Conservation (phyloP, 2,113 vertebrate species). For the Ceyx melanurus region DNA sequence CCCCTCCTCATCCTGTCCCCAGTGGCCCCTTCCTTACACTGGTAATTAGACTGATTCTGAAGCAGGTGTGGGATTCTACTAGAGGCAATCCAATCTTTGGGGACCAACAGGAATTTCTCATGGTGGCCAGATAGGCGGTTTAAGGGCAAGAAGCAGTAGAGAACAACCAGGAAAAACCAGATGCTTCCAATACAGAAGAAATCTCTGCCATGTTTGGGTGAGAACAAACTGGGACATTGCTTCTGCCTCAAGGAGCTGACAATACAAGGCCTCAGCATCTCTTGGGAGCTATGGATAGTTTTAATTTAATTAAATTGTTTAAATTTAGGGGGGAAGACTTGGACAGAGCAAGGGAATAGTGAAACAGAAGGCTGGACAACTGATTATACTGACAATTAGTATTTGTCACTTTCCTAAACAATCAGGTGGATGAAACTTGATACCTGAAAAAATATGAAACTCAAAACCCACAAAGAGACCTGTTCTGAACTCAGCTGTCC, state of each 20-base stretch:
- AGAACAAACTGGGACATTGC: background rate
- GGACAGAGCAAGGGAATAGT: background rate
- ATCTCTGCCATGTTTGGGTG: background rate
- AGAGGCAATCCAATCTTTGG: background rate
- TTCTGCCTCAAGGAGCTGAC: background rate
- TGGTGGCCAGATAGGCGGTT: background rate
- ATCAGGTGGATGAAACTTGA: background rate
- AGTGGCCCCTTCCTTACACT: background rate
- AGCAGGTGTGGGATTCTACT: background rate
- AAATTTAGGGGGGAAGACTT: background rate
- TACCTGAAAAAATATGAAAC: background rate
- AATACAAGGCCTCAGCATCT: background rate
- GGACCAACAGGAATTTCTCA: background rate
- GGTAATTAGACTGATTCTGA: rapidly evolving
- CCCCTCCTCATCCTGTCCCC: background rate
- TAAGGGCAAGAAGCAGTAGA: background rate
- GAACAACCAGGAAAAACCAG: background rate
- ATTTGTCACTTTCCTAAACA: background rate
- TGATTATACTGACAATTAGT: background rate
- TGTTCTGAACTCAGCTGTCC: background rate
- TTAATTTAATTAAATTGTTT: background rate
- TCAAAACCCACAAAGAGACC: background rate
- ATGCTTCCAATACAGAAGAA: background rate
- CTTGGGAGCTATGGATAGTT: background rate
- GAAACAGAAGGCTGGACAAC: background rate